Evolutionary conservation across 2,888 invertebrate species (phyloP).

Genomic region (Leptopilina syphax): DNA sequence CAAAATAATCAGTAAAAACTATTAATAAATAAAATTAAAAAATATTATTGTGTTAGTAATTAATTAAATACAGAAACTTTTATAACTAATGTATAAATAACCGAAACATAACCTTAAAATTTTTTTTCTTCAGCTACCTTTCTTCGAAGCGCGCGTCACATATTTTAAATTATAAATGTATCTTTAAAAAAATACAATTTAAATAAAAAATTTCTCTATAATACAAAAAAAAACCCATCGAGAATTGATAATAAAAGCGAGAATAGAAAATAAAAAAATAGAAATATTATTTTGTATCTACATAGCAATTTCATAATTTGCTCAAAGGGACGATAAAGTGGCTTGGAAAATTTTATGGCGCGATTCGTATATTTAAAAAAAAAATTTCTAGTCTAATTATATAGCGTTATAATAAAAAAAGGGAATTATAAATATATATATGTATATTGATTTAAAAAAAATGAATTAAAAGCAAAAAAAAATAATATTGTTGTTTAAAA

Average conservation of each 20-base stretch:
- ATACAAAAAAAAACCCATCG: not conserved
- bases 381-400: not conserved
- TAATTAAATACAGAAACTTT: too few relatives aligned
- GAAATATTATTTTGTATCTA: not conserved
- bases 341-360: not conserved
- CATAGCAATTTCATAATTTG: slow-evolving; percentile 4
- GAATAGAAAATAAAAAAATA: not conserved
- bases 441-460: not conserved
- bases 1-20: too few relatives aligned
- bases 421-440: not conserved
- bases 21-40: too few relatives aligned
- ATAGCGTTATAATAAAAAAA: not conserved
- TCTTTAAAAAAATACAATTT: not conserved
- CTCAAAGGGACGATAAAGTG: slow-evolving; percentile 39
- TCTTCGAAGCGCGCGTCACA: too few relatives aligned
- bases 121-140: too few relatives aligned
- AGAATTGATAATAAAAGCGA: not conserved
- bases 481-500: slow-evolving; percentile 15
- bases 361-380: slow-evolving; percentile 5
- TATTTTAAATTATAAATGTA: too few relatives aligned
- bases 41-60: too few relatives aligned
- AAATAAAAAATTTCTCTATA: not conserved
- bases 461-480: not conserved
- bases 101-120: too few relatives aligned
- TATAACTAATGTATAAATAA: too few relatives aligned